Conservation (phyloP, 2,797 vertebrate species). For the Oceanodroma leucorhoa region DNA sequence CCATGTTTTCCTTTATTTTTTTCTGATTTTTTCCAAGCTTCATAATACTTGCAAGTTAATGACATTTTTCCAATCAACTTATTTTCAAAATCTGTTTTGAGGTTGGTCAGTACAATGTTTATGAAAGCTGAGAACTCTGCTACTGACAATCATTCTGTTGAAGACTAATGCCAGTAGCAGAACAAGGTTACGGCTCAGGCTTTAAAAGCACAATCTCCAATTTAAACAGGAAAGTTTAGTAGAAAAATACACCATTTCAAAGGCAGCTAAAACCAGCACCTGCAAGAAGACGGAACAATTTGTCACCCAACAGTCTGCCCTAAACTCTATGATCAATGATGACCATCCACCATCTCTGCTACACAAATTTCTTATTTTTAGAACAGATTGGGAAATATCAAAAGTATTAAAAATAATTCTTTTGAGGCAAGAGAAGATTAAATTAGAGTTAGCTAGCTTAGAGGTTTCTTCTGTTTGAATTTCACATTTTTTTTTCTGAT, state of each 20-base stretch:
- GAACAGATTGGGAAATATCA: not conserved
- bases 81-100: not conserved
- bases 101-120: not conserved
- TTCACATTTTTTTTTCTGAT: not conserved
- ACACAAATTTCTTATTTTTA: not conserved
- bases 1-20: not conserved
- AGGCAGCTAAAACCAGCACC: not conserved
- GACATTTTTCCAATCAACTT: not conserved
- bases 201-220: not conserved
- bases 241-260: not conserved
- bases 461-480: not conserved
- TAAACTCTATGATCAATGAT: not conserved
- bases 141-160: not conserved
- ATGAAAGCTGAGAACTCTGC: not conserved
- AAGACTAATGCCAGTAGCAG: not conserved
- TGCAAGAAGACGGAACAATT: not conserved
- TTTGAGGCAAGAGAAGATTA: not conserved
- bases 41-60: not conserved
- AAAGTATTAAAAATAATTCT: not conserved
- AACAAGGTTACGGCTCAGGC: not conserved
- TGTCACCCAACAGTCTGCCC: not conserved
- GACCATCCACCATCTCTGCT: not conserved
- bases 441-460: not conserved
- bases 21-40: not conserved
- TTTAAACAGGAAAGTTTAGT: not conserved